These are phyloP conservation scores for Struthio camelus DNA, from an alignment of 2,113 vertebrate genomes.

Conservation along the genomic window DNA sequence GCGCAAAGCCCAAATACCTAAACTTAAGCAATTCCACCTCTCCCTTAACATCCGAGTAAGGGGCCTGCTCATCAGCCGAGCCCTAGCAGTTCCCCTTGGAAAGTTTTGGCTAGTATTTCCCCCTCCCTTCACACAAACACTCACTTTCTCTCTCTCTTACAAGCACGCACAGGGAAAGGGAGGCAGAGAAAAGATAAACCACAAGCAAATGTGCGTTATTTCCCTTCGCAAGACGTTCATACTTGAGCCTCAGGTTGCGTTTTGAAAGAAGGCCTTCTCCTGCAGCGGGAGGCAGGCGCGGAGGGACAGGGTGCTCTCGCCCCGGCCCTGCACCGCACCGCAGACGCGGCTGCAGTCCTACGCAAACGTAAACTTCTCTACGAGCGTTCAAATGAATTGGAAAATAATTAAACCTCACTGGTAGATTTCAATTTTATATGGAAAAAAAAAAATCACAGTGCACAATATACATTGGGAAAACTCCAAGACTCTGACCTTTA, in stretches of 20 bases:
- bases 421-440: not conserved
- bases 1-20: not conserved
- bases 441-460: slow-evolving; percentile 38
- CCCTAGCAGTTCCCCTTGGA: not conserved
- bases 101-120: slow-evolving; percentile 20
- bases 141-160: not conserved
- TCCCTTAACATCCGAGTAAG: not conserved
- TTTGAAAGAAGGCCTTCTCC: not conserved
- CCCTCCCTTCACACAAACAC: not conserved
- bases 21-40: not conserved
- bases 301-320: accelerated
- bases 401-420: slow-evolving; percentile 6
- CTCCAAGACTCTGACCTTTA: slow-evolving; percentile 60
- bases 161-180: slow-evolving; percentile 45
- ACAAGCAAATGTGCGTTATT: slow-evolving; percentile 51
- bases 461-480: slow-evolving; percentile 32
- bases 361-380: not conserved
- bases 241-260: not conserved
- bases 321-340: not conserved
- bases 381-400: not conserved
- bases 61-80: accelerated
- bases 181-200: slow-evolving; percentile 34
- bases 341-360: not conserved
- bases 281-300: not conserved
- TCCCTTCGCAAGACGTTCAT: not conserved